Conservation (phyloP, 2,113 vertebrate species). For the Hippocampus guttulatus region DNA sequence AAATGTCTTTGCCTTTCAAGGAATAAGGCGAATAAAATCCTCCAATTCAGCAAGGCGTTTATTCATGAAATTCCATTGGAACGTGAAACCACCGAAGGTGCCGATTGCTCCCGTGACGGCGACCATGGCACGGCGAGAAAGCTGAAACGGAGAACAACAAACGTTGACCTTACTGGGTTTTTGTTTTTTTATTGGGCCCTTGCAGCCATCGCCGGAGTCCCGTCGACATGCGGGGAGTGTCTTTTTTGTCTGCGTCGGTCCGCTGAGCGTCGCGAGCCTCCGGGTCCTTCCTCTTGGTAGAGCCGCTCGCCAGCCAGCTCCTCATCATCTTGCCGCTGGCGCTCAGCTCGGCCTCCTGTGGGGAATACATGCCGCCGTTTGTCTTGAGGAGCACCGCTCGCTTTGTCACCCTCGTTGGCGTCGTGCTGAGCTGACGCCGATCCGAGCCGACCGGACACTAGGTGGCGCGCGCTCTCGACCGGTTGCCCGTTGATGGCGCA, state of each 20-base stretch:
- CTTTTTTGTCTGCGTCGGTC: constrained; percentile 39
- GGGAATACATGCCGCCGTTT: constrained; percentile 7
- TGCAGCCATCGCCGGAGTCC: constrained; percentile 65
- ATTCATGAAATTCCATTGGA: constrained; percentile 35
- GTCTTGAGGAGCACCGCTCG: not conserved
- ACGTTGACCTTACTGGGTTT: constrained; percentile 31
- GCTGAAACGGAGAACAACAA: not conserved
- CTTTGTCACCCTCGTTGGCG: too few species aligned
- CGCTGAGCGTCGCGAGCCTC: constrained; percentile 28
- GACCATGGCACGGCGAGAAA: too few species aligned
- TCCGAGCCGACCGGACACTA: too few species aligned
- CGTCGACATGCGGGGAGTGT: constrained; percentile 68
- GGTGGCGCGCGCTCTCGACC: too few species aligned
- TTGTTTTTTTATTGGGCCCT: constrained; percentile 59
- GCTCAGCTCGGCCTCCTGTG: constrained; percentile 71
- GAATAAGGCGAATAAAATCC: constrained; percentile 74
- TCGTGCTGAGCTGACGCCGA: too few species aligned
- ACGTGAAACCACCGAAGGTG: not conserved
- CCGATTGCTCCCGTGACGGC: too few species aligned
- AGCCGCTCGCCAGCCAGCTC: constrained; percentile 79
- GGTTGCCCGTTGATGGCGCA: too few species aligned
- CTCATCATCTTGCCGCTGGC: constrained; percentile 80
- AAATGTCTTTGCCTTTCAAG: constrained; percentile 74
- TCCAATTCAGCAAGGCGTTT: constrained; percentile 57
- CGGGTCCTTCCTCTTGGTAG: constrained; percentile 75